Evolutionary conservation across 2,888 invertebrate genomes (phyloP), one percentile per base, ranked within the genome.

Genomic region (Minunthozetes semirufus): DNA sequence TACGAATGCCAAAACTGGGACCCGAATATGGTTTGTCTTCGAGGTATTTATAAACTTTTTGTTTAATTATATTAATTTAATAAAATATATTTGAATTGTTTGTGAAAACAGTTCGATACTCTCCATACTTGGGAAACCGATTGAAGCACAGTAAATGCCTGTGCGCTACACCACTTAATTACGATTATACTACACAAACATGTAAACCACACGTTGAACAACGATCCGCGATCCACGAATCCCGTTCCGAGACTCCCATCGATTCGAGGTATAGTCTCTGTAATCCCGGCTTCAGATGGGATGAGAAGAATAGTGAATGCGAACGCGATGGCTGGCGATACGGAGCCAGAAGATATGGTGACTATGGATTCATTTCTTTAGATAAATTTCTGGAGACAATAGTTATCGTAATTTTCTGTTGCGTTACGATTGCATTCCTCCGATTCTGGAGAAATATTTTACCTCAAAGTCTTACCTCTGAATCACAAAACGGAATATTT

Each of bases 361-460:
- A 66, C n/a, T 66, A 38, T 38, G 29, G 38, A 17, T 38, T 66
- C 11, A 29, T 66, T 19, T 66, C 63, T 11, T 5, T 46, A 3
- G 48, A 70, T 9, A 70, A 70, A 11, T 15, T 68, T 1, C 27
- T 48, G 25, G 70, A 70, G 48, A 70, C 25, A 2, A 70, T 70
- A 48, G 48, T 70, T 48, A 70, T 70, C 15, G 15, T 70, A 1
- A 48, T 70, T 6, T 48, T 70, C 22, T 70, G 42, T 70, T 25
- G 1, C 46, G 22, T 48, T 22, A 48, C 48, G 15, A 27, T 70
- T 25, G 42, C 48, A 46, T 13, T 70, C 5, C 6, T 70, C 22
- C 46, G 70, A 13, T 73, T 61, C 61, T 73, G 61, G 73, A 13
- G 61, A n/a, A 25, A 59, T 56, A 42, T 73, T n/a, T 15, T 56